Evolutionary conservation across 2,797 vertebrate genomes (phyloP).

Genomic region (Rhinatrema bivittatum): DNA sequence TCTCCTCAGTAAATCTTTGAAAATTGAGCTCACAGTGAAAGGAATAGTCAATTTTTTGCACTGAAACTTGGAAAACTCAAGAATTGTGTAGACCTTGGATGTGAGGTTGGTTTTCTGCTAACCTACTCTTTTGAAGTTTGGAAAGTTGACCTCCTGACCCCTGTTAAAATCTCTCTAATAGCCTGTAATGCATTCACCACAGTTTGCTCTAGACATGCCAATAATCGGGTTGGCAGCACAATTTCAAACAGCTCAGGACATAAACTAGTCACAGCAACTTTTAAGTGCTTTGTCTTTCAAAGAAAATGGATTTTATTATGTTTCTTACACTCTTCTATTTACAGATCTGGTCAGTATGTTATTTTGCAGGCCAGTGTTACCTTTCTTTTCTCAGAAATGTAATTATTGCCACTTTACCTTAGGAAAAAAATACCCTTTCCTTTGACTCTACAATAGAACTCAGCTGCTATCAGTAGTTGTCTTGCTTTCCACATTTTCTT

Average conservation of each 20-base stretch:
- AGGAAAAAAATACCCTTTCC: not conserved
- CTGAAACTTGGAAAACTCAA: not conserved
- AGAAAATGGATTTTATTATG: not conserved
- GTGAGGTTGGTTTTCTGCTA: fast-evolving
- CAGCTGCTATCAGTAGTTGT: too few relatives aligned
- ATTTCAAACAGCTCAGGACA: not conserved
- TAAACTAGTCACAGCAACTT: not conserved
- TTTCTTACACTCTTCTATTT: not conserved
- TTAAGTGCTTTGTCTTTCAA: not conserved
- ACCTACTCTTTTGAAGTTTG: not conserved
- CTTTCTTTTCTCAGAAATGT: not conserved
- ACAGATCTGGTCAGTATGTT: not conserved
- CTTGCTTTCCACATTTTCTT: too few relatives aligned
- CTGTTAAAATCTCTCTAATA: not conserved
- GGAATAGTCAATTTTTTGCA: too few relatives aligned
- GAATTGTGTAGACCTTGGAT: not conserved
- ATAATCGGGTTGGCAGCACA: not conserved
- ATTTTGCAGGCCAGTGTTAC: not conserved
- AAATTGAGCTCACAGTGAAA: too few relatives aligned
- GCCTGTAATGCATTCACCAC: not conserved
- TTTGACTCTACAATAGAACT: not conserved
- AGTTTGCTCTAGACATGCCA: not conserved
- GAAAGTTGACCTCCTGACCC: not conserved
- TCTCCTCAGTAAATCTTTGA: too few relatives aligned
- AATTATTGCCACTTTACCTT: not conserved